Conservation (phyloP, 2,888 invertebrate species). For the Melitaea athalia region DNA sequence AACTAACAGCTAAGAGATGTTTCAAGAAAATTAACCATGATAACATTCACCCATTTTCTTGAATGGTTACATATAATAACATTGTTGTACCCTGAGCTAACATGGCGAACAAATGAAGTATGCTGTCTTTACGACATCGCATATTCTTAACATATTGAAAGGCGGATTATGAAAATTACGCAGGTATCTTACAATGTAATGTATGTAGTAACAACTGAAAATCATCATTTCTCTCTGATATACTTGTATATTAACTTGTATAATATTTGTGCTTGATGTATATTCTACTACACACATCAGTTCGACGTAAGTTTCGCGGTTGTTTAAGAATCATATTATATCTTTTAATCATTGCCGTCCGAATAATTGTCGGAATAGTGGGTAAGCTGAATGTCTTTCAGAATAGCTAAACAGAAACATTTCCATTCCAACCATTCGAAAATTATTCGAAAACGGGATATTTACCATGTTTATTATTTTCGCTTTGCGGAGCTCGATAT, state of each 20-base stretch:
- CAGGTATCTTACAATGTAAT: not conserved
- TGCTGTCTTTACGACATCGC: conserved; percentile 16
- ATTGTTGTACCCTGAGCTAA: not conserved
- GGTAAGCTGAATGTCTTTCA: too few species aligned
- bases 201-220: not conserved
- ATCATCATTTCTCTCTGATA: not conserved
- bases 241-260: not conserved
- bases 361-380: too few species aligned
- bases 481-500: too few species aligned
- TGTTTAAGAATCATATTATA: too few species aligned
- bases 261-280: too few species aligned
- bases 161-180: conserved; percentile 20
- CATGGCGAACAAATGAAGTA: conserved; percentile 23
- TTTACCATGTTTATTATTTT: too few species aligned
- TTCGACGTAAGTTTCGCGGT: too few species aligned
- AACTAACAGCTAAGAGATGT: not conserved
- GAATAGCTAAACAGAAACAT: too few species aligned
- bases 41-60: not conserved
- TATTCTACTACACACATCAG: too few species aligned
- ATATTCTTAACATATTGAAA: conserved; percentile 19
- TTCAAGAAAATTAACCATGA: not conserved
- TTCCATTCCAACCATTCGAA: too few species aligned
- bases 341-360: too few species aligned
- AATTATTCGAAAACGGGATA: too few species aligned
- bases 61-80: conserved; percentile 5